phyloP scores from a whole-genome alignment of 2,888 invertebrate species.

The Polyommatus iphigenia region DNA sequence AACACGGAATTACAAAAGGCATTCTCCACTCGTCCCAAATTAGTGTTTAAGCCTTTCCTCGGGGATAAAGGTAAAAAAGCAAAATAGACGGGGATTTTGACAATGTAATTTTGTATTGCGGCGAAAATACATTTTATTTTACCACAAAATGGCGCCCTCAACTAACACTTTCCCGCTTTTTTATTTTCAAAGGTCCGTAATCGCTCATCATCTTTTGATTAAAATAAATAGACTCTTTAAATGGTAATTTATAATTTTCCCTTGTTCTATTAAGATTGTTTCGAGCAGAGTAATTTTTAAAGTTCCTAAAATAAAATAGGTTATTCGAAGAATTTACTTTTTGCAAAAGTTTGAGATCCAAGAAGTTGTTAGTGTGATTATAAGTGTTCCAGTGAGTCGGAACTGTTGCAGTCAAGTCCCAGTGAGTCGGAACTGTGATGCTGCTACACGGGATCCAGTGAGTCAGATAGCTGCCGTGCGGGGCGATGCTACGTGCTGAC shows the following conservation, averaged over 20 bases:
- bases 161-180: conserved; percentile 15
- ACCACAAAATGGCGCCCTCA: neutral
- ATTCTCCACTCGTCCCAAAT: neutral
- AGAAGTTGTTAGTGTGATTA: neutral
- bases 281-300: neutral
- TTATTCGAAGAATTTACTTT: neutral
- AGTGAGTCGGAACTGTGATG: too few relatives aligned
- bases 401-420: too few relatives aligned
- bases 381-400: too few relatives aligned
- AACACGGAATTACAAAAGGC: neutral
- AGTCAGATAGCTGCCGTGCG: too few relatives aligned
- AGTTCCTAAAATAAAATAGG: neutral
- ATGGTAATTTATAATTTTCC: conserved; percentile 4
- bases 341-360: neutral
- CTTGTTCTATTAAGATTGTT: neutral
- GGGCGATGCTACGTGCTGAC: too few relatives aligned
- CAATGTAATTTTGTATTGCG: neutral
- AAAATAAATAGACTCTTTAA: conserved; percentile 11
- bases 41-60: neutral
- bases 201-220: conserved; percentile 19
- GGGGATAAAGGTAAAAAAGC: neutral
- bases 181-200: conserved; percentile 1
- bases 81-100: neutral
- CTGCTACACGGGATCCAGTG: too few relatives aligned
- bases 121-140: neutral